Evolutionary conservation across 2,888 invertebrate species (phyloP).

Genomic region (Cephalotes varians): DNA sequence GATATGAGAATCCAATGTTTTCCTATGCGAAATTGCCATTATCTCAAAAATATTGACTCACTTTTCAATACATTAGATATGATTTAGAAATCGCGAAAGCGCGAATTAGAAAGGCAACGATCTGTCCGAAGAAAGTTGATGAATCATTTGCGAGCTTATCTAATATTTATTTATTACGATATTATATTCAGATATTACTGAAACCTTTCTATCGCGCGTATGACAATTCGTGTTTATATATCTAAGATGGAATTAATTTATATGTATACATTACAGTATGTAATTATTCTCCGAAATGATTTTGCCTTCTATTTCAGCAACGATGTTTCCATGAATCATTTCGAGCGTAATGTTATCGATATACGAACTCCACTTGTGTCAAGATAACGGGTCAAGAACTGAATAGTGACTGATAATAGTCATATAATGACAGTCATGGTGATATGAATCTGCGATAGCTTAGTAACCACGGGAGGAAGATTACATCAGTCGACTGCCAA

Average conservation of each 20-base stretch:
- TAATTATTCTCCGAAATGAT: not conserved
- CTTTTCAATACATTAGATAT: not conserved
- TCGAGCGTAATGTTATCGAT: not conserved
- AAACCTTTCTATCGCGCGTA: not conserved
- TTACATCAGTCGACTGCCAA: conserved; percentile 77
- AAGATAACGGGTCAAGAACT: not conserved
- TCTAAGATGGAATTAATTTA: not conserved
- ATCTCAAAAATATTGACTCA: not conserved
- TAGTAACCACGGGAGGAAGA: conserved; percentile 46
- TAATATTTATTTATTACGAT: conserved; percentile 2
- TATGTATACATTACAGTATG: not conserved
- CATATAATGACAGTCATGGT: not conserved
- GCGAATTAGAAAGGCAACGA: not conserved
- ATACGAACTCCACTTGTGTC: not conserved
- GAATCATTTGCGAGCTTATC: not conserved
- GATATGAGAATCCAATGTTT: not conserved
- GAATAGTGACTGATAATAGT: conserved; percentile 34
- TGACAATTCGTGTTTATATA: not conserved
- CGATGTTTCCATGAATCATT: not conserved
- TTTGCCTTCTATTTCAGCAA: not conserved
- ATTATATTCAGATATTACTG: not conserved
- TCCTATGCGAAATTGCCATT: not conserved
- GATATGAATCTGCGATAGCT: conserved; percentile 37
- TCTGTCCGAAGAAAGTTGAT: not conserved
- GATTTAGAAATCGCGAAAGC: not conserved